Base-by-base conservation (phyloP, 2,113 vertebrate species). In the Castor canadensis region DNA sequence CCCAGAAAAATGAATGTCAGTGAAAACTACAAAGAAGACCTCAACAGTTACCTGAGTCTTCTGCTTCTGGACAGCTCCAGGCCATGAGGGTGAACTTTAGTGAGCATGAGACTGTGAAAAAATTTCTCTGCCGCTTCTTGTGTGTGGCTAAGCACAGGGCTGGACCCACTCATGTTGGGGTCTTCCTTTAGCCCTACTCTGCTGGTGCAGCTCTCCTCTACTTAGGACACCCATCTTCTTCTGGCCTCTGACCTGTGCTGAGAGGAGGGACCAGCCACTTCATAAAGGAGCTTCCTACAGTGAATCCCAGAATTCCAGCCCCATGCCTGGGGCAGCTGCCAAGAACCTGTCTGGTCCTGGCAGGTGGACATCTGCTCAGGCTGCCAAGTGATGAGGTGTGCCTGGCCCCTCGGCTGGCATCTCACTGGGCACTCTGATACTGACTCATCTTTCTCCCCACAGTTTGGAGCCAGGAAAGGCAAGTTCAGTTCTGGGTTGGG, bases 201-300 rank as follows among this genome's bases (percentile, higher is more conserved):
- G n/a, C n/a, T n/a, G n/a, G n/a, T n/a, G n/a, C 30, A 3, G 52
- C 79, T 7, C 32, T 40, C 49, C 10, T 28, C 12, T 17, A 2
- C 22, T 45, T 0, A 0, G 32, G 4, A 43, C 47, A 12, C 26
- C 66, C 28, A 0, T 56, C 72, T 32, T 45, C 69, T 56, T 84
- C 81, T 75, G 62, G 38, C 72, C 49, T 56, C 72, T 35, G 22
- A 66, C 77, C 72, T 49, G 56, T 58, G 67, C 66, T 58, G 89
- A 79, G 82, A 69, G 2, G 13, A 85, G 54, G 73, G 8, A 20
- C 26, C 5, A 54, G 40, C 52, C 56, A 22, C 62, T 79, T 77
- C 11, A 0, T 28, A 47, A 32, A 62, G 60, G 45, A 71, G 10
- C 5, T 30, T 32, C 24, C 16, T 30, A 9, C 16, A 15, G 15